Base-by-base conservation (phyloP, 2,888 invertebrate species). In the Hydropsyche betteni region DNA sequence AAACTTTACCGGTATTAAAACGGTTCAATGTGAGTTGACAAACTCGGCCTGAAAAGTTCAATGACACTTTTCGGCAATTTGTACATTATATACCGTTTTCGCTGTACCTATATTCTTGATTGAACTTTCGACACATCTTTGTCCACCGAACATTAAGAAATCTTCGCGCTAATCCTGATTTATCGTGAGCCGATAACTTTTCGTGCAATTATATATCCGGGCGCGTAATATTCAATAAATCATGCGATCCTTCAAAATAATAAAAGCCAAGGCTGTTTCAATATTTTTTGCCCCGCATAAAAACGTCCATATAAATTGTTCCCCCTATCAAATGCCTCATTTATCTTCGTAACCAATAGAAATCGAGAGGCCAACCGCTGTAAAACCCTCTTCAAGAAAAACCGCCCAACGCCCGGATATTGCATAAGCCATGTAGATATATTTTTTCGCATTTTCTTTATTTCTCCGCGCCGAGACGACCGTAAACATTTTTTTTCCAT, bases 341-440 rank as follows among this genome's bases (percentile, higher is more conserved):
- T 78, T 78, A 78, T 78, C 78, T 78, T 78, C 78, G 78, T 78
- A 78, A 75, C 78, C 78, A 77, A 78, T 78, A 78, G 78, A 77
- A 78, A 77, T 78, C 77, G 78, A 70, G 76, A 78, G 76, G 78
- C 75, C 78, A 77, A 75, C 78, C 78, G 76, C 75, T 77, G 78
- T 78, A 75, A 69, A 78, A 78, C 76, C 78, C 77, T 76, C 75
- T 75, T 77, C 77, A 75, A 75, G 77, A 74, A 74, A 76, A 77
- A 64, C 75, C 75, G 71, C 50, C 70, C 74, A 52, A n/a, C 71
- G 7, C 69, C 50, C 68, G 76, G 76, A 78, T 78, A 78, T 78
- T 78, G 78, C 78, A 76, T 74, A 76, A 78, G 76, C 76, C 76
- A 64, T 68, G 75, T 75, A 73, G 75, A 75, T 77, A 74, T 77